Percentiles rank a stretch among this genome's conserved stretches.
Conservation (phyloP, 2,797 vertebrate species). For the Somateria mollissima region DNA sequence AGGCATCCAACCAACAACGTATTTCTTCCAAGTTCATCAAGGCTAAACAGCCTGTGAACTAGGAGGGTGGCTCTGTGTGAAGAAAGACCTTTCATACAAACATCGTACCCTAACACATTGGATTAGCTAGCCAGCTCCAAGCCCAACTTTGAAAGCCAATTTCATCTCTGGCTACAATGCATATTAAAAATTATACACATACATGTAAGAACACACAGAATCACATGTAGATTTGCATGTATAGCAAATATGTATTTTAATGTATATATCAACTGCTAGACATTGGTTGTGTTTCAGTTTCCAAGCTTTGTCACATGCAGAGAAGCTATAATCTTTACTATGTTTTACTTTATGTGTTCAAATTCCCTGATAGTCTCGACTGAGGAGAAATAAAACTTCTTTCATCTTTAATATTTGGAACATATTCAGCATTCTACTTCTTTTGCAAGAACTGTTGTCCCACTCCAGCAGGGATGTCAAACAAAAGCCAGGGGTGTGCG, state of each 20-base stretch:
- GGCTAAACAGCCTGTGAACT: neutral
- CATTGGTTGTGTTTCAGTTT: neutral
- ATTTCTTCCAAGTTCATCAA: neutral
- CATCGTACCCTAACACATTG: neutral
- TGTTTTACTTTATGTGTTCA: neutral
- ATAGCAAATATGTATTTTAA: neutral
- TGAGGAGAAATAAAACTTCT: neutral
- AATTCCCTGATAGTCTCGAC: neutral
- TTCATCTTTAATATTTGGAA: neutral
- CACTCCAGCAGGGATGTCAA: neutral
- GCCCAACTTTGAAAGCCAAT: fast-evolving
- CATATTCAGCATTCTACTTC: neutral
- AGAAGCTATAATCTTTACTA: neutral
- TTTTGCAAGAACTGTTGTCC: neutral
- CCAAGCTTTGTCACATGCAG: neutral
- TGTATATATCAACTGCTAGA: neutral
- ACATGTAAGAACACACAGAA: neutral
- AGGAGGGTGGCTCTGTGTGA: neutral
- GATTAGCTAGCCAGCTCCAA: neutral
- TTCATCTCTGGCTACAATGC: neutral
- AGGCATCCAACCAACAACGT: neutral
- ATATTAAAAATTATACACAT: neutral
- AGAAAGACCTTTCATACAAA: neutral
- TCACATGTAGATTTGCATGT: neutral
- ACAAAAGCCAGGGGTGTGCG: neutral